A percentile compares a stretch with the other conserved stretches of the same genome.
These are phyloP conservation scores for Menidia beryllina DNA, from an alignment of 2,113 vertebrate genomes.

Conservation along the genomic window DNA sequence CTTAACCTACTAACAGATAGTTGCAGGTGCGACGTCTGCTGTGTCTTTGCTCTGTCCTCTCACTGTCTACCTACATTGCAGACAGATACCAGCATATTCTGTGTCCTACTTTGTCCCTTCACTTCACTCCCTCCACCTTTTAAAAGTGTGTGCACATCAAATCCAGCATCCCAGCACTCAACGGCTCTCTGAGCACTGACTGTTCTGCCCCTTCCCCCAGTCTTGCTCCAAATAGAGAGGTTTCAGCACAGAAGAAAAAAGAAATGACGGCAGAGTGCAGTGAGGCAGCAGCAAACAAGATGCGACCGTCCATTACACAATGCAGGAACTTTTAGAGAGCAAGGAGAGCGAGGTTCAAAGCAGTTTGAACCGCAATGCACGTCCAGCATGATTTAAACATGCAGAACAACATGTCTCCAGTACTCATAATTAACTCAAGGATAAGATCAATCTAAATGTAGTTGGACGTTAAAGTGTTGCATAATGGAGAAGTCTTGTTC, in stretches of 20 bases:
- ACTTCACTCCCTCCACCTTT: constrained; percentile 14
- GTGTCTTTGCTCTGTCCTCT: constrained; percentile 10
- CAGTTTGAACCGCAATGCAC: constrained; percentile 3
- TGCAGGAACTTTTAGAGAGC: constrained; percentile 15
- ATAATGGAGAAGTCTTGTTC: not conserved
- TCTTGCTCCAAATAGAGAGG: constrained; percentile 15
- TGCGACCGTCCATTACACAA: constrained; percentile 38
- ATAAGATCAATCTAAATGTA: not conserved
- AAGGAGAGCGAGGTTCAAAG: not conserved
- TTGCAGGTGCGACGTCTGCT: constrained; percentile 42
- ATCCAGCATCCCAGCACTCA: not conserved
- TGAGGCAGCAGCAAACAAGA: constrained; percentile 37
- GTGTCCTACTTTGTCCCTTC: constrained; percentile 23
- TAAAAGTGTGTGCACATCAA: constrained; percentile 2
- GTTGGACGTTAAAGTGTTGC: not conserved
- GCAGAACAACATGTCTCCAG: not conserved
- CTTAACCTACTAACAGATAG: constrained; percentile 47
- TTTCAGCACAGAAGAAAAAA: not conserved
- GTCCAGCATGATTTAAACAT: constrained; percentile 10
- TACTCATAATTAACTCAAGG: not conserved
- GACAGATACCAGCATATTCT: constrained; percentile 6
- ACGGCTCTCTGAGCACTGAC: constrained; percentile 5
- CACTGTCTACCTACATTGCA: constrained; percentile 4
- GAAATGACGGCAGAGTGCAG: constrained; percentile 13
- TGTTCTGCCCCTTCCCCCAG: not conserved